These are phyloP conservation scores for Lepidonotus clava DNA, from an alignment of 2,888 invertebrate species.

Conservation along the genomic window DNA sequence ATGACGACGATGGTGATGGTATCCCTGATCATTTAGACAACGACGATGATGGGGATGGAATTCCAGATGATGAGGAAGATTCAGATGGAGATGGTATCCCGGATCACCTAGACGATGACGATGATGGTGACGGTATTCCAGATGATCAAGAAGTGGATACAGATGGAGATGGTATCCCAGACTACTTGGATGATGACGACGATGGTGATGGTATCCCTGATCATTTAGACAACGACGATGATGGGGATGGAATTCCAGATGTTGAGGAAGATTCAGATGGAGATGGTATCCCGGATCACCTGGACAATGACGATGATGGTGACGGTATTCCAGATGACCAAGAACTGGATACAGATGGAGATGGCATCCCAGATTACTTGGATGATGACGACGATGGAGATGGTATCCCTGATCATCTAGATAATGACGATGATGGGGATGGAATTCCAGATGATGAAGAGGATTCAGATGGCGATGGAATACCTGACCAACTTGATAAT, in stretches of 20 bases:
- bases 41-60: constrained; percentile 71
- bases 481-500: constrained; percentile 71
- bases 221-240: constrained; percentile 61
- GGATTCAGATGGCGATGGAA: constrained; percentile 75
- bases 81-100: constrained; percentile 69
- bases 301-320: constrained; percentile 66
- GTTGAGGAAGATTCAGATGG: constrained; percentile 68
- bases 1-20: constrained; percentile 66
- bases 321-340: constrained; percentile 68
- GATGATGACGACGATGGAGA: constrained; percentile 64
- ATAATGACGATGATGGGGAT: constrained; percentile 66
- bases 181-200: constrained; percentile 61
- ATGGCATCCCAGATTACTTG: constrained; percentile 73
- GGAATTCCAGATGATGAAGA: constrained; percentile 68
- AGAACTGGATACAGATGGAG: constrained; percentile 65
- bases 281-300: constrained; percentile 68
- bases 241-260: constrained; percentile 67
- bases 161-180: constrained; percentile 63
- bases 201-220: constrained; percentile 62
- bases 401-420: constrained; percentile 66
- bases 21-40: constrained; percentile 73
- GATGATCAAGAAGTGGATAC: constrained; percentile 52
- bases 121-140: constrained; percentile 56
- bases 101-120: constrained; percentile 63
- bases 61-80: constrained; percentile 66